A percentile compares a stretch with the other conserved stretches of the same genome.
These are phyloP conservation scores for Eristalis arbustorum DNA, from an alignment of 2,888 invertebrate species.

Conservation along the genomic window DNA sequence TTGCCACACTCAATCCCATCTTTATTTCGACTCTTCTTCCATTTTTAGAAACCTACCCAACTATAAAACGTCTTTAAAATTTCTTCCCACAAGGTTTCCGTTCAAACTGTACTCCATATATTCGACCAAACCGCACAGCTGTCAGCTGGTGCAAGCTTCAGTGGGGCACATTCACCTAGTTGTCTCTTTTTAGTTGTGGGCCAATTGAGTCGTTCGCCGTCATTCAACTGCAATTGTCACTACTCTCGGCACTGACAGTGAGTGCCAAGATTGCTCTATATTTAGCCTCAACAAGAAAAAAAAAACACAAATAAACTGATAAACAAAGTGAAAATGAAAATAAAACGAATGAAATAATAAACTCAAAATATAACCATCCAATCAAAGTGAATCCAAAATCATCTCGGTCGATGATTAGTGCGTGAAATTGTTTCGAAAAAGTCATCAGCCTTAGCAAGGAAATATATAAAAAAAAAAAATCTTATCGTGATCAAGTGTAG, in stretches of 20 bases:
- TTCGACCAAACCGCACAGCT: slow-evolving; percentile 42
- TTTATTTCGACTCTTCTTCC: no score
- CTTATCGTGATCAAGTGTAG: neutral
- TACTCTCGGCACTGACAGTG: neutral
- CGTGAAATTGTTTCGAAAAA: slow-evolving; percentile 15
- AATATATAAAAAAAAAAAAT: neutral
- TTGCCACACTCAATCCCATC: no score
- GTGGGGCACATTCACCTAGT: neutral
- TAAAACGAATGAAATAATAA: slow-evolving; percentile 14
- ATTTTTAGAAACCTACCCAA: no score
- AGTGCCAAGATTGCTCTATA: slow-evolving; percentile 39
- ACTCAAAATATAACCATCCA: neutral
- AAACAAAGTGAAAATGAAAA: slow-evolving; percentile 43
- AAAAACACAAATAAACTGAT: slow-evolving; percentile 50
- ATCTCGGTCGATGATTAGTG: neutral
- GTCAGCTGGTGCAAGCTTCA: neutral
- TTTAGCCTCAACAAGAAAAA: slow-evolving; percentile 15
- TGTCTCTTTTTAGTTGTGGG: slow-evolving; percentile 34
- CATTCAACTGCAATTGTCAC: slow-evolving; percentile 35
- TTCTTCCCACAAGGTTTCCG: neutral
- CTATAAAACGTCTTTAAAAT: no score
- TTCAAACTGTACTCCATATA: slow-evolving; percentile 23
- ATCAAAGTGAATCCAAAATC: neutral
- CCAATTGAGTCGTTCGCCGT: slow-evolving; percentile 46
- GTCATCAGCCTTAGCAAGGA: slow-evolving; percentile 34